Evolutionary conservation across 2,888 invertebrate genomes (phyloP), one percentile per base, ranked within the genome.

Genomic region (Atrina japonica): DNA sequence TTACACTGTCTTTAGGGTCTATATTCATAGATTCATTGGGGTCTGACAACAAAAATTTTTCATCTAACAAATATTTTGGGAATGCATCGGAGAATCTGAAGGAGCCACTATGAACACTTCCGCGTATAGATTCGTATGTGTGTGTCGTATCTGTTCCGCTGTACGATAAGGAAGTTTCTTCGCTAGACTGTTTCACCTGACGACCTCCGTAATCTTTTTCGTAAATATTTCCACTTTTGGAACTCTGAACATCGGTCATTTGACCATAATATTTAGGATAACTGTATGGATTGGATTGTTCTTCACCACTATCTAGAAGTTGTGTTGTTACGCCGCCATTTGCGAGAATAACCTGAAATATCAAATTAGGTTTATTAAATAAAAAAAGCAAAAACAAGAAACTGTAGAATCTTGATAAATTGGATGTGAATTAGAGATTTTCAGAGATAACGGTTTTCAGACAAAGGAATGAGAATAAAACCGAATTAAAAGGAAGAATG

Each of bases 71-170:
- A 52, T 52, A 52, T 25, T 52, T 52, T 21, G 52, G 52, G 43
- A 47, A 68, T 23, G 63, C 29, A 41, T 58, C 49, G 2, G 71
- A 71, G 16, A 71, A 35, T 11, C 63, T 30, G 30, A 58, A 55
- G 1, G 71, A 71, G 6, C 25, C 40, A 35, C 71, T 66, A 11
- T 56, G 9, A 16, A 56, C 52, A 55, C 66, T 58, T 14, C 50
- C 60, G 14, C 61, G 61, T 29, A 71, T 30, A 16, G 71, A 67
- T 35, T 67, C 66, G 43, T 71, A 71, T 6, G 66, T 71, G 35
- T 71, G 61, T 3, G 63, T 63, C 6, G 66, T 71, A 21, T 71
- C 66, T 14, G 66, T 58, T 21, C 66, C 63, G 55, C 70, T 70
- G 49, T 70, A 66, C 16, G 66, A 53, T 25, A 63, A 21, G 41